phyloP scores from a whole-genome alignment of 2,113 vertebrate genomes.

The Todiramphus saurophagus region DNA sequence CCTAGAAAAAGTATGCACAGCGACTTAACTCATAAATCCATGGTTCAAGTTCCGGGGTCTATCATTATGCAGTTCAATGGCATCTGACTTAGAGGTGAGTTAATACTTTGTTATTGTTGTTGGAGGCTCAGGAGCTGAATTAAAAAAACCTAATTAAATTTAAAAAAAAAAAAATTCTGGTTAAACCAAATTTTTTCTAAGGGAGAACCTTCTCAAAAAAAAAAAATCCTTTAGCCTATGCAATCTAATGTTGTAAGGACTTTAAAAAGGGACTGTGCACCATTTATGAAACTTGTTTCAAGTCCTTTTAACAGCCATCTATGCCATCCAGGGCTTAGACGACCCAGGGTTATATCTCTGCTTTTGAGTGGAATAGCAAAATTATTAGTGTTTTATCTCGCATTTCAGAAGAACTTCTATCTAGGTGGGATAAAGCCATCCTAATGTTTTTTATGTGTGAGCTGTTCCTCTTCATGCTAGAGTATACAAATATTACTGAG shows the following conservation, averaged over 20 bases:
- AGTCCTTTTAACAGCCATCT: not conserved
- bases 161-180: not conserved
- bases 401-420: not conserved
- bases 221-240: not conserved
- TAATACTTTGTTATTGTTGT: not conserved
- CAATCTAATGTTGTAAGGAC: fast-evolving
- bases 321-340: not conserved
- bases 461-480: not conserved
- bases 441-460: not conserved
- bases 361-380: not conserved
- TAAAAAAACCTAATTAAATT: not conserved
- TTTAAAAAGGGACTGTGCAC: not conserved
- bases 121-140: not conserved
- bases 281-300: not conserved
- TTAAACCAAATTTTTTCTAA: not conserved
- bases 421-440: not conserved
- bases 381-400: not conserved
- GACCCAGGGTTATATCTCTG: not conserved
- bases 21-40: not conserved
- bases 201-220: not conserved
- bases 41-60: not conserved
- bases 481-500: not conserved
- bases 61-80: not conserved
- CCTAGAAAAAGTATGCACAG: not conserved
- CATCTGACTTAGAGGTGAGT: not conserved